phyloP scores from a whole-genome alignment of 2,888 invertebrate species.

The Caenorhabditis doughertyi region DNA sequence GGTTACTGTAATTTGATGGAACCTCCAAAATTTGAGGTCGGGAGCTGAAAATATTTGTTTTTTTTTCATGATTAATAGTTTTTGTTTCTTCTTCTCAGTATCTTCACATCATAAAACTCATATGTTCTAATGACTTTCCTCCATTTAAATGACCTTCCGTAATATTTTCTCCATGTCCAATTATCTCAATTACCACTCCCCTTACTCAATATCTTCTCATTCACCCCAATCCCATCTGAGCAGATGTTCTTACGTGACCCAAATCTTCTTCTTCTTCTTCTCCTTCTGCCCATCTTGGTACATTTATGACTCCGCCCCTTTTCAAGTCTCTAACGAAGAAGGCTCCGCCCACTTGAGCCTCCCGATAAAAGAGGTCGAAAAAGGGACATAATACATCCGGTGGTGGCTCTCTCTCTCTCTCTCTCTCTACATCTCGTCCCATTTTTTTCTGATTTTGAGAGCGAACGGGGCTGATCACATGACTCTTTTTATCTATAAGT shows the following conservation, averaged over 20 bases:
- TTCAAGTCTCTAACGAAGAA: not conserved
- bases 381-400: not conserved
- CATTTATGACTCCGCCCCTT: not conserved
- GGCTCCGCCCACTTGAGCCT: not conserved
- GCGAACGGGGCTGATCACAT: not conserved
- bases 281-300: not conserved
- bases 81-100: too few relatives aligned
- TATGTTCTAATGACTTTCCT: too few relatives aligned
- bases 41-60: too few relatives aligned
- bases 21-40: too few relatives aligned
- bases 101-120: too few relatives aligned
- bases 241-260: not conserved
- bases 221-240: not conserved
- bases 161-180: too few relatives aligned
- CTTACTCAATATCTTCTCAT: not conserved
- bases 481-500: not conserved
- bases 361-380: slow-evolving; percentile 2
- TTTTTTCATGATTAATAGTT: too few relatives aligned
- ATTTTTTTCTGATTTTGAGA: not conserved
- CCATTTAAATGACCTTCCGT: too few relatives aligned
- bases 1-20: too few relatives aligned
- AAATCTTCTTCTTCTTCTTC: not conserved
- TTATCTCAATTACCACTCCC: slow-evolving; percentile 3
- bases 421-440: not conserved
- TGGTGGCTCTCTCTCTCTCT: not conserved